Base-by-base conservation (phyloP, 2,797 vertebrate species). In the Sus cebifrons region DNA sequence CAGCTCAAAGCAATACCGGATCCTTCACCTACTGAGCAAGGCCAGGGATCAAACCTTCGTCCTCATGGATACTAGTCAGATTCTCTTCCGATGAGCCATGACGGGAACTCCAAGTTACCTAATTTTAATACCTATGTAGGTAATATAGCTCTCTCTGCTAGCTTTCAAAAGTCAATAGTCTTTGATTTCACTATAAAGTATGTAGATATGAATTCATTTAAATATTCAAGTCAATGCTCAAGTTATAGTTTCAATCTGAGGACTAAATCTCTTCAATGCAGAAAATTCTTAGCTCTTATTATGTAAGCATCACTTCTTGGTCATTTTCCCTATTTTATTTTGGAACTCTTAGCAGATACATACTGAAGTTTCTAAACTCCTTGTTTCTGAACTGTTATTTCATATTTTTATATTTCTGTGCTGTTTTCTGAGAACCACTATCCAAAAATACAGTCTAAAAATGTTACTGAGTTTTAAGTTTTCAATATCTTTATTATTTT, bases 201-300 rank as follows among this genome's bases (percentile, higher is more conserved):
- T 16, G 20, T 16, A 86, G 21, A 85, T 60, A 73, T 3, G 70
- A 87, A 81, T 85, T 74, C 92, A 64, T 90, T 92, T 89, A 65
- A 65, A 74, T 84, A 81, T 89, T 96, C 44, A 49, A 68, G 5
- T 82, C 52, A 85, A 62, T 4, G 85, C 12, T 96, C 29, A 95
- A 91, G 62, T 23, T 92, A 68, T 27, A 54, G 21, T 84, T 95
- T 94, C 36, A 94, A 40, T 44, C 54, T 95, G 83, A 90, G 36
- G 29, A 65, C 32, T 92, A 94, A 77, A 81, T 40, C 44, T 86
- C 77, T 90, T 90, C 16, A 92, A 54, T 94, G 86, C 29, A 40
- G 40, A 87, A 95, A 91, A 81, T 74, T 65, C 25, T 68, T 68
- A 91, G 18, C 86, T 52, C 16, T 56, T 86, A 89, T 60, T 36